Evolutionary conservation across 2,888 invertebrate genomes (phyloP).

Genomic region (Cyrtodaria siliqua): DNA sequence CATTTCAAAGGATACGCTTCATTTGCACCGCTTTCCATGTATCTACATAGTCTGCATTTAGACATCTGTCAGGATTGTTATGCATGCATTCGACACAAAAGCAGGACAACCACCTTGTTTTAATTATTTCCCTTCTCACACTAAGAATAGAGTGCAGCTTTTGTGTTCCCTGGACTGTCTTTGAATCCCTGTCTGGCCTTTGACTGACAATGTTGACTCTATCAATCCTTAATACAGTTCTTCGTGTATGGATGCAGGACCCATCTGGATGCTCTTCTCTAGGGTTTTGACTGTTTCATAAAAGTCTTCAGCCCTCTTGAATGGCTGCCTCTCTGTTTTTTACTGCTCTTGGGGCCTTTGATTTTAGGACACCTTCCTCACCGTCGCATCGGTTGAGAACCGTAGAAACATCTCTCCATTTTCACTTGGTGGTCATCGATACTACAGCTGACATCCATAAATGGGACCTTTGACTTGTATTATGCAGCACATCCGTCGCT

Average conservation of each 20-base stretch:
- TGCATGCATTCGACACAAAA: too few species aligned
- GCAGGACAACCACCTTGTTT: too few species aligned
- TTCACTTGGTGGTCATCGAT: slow-evolving; percentile 20
- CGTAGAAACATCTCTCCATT: slow-evolving; percentile 40
- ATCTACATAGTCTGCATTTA: background rate
- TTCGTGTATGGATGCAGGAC: too few species aligned
- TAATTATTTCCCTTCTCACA: background rate
- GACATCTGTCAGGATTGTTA: background rate
- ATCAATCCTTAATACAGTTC: background rate
- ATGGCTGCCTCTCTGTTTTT: slow-evolving; percentile 30
- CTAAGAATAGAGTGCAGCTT: slow-evolving; percentile 25
- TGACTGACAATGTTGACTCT: slow-evolving; percentile 10
- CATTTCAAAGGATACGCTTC: slow-evolving; percentile 15
- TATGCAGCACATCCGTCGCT: slow-evolving; percentile 52
- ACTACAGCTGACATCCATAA: slow-evolving; percentile 32
- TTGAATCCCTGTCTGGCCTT: background rate
- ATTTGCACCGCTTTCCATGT: slow-evolving; percentile 2
- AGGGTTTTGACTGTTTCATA: too few species aligned
- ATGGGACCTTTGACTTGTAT: slow-evolving; percentile 34
- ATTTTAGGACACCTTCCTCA: slow-evolving; percentile 41
- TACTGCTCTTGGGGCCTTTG: slow-evolving; percentile 25
- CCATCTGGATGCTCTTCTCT: background rate
- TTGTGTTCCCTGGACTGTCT: slow-evolving; percentile 15
- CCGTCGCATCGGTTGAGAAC: slow-evolving; percentile 45
- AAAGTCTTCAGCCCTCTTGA: too few species aligned